These are phyloP conservation scores for Oreortyx pictus DNA, from an alignment of 2,797 vertebrate genomes.

Conservation along the genomic window DNA sequence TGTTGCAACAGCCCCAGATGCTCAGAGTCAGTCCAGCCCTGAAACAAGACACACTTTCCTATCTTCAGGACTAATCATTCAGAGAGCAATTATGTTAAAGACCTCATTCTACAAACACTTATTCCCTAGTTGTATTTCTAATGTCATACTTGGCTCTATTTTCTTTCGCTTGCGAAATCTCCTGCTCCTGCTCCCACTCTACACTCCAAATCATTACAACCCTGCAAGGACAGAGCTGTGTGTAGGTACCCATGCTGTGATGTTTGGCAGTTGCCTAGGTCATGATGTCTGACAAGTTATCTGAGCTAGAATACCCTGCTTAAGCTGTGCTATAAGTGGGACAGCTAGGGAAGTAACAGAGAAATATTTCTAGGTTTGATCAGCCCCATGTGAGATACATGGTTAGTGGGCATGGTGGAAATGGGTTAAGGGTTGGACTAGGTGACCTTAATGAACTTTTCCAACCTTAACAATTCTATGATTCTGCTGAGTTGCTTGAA, in stretches of 20 bases:
- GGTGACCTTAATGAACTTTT: too few species aligned
- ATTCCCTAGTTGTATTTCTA: not conserved
- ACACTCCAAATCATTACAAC: not conserved
- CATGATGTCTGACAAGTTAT: not conserved
- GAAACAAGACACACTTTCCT: slow-evolving; percentile 33
- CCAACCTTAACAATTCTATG: too few species aligned
- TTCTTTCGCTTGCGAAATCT: not conserved
- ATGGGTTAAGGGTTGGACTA: too few species aligned
- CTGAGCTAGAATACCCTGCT: not conserved
- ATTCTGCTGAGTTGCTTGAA: not conserved
- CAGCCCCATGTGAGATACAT: not conserved
- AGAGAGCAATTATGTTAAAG: not conserved
- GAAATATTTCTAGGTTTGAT: not conserved
- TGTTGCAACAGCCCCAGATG: not conserved
- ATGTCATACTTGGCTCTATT: not conserved
- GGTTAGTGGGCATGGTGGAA: too few species aligned
- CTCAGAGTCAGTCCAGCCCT: not conserved
- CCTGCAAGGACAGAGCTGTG: not conserved
- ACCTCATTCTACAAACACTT: not conserved
- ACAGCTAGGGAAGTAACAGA: not conserved
- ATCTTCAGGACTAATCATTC: not conserved
- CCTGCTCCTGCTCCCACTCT: not conserved
- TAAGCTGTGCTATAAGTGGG: not conserved
- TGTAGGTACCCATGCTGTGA: not conserved
- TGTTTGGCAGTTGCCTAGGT: not conserved